A percentile compares a stretch with the other conserved stretches of the same genome.
These are phyloP conservation scores for Phallusia fumigata DNA, from an alignment of 23 tunicate genomes.

Conservation along the genomic window DNA sequence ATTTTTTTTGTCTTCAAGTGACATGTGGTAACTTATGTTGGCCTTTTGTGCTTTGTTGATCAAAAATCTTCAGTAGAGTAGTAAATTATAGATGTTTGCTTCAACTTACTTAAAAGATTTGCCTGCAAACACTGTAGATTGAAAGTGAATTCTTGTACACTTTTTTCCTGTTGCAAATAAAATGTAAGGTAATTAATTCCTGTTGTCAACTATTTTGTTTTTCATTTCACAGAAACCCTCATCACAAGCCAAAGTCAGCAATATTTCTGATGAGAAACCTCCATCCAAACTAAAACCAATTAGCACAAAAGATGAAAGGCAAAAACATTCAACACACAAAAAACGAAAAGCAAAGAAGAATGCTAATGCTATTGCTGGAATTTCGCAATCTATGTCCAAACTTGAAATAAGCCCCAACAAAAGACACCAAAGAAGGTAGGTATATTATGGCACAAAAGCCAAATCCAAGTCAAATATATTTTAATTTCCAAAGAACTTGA, in stretches of 20 bases:
- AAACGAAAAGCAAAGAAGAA: neutral
- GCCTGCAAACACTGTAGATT: neutral
- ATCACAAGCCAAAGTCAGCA: neutral
- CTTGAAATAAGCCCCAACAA: neutral
- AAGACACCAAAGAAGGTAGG: neutral
- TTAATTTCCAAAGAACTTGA: no score
- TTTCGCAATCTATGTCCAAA: neutral
- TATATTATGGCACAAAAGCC: no score
- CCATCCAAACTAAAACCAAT: slow-evolving; percentile 1
- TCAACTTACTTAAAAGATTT: neutral
- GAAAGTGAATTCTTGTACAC: neutral
- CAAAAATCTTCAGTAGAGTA: no score
- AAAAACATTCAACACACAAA: neutral
- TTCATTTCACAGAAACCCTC: neutral
- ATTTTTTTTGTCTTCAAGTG: no score
- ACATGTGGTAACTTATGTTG: no score
- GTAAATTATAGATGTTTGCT: no score
- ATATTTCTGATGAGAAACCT: neutral
- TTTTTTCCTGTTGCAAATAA: neutral
- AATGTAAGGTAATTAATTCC: no score
- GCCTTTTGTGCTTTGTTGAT: no score
- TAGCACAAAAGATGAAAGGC: neutral
- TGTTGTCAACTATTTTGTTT: no score
- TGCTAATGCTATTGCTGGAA: neutral
- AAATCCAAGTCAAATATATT: no score